Conservation (phyloP, 2,888 invertebrate genomes). For the Craniophora ligustri region DNA sequence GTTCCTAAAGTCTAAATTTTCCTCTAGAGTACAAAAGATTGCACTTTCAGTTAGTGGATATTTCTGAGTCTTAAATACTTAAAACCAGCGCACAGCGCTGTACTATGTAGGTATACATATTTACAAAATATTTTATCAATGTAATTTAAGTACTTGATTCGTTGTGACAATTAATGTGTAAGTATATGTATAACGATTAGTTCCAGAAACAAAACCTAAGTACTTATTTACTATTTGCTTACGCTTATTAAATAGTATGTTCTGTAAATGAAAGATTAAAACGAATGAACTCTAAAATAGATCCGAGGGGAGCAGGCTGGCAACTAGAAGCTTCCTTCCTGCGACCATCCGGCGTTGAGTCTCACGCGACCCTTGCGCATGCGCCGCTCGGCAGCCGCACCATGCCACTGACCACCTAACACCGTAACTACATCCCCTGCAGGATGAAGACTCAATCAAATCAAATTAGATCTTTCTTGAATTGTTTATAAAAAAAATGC, state of each 20-base stretch:
- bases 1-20: too few species aligned
- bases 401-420: slow-evolving; percentile 64
- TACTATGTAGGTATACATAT: too few species aligned
- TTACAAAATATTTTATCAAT: too few species aligned
- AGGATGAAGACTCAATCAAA: slow-evolving; percentile 37
- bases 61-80: too few species aligned
- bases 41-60: too few species aligned
- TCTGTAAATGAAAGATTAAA: slow-evolving; percentile 76
- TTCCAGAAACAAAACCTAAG: slow-evolving; percentile 3
- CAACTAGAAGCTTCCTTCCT: slow-evolving; percentile 89
- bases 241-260: slow-evolving; percentile 61
- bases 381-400: slow-evolving; percentile 51
- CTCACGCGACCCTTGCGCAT: slow-evolving; percentile 80
- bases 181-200: background rate
- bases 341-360: slow-evolving; percentile 84
- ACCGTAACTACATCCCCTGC: slow-evolving; percentile 35
- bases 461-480: slow-evolving; percentile 11
- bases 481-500: background rate
- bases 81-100: too few species aligned
- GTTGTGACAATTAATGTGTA: too few species aligned
- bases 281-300: slow-evolving; percentile 86
- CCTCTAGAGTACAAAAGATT: too few species aligned
- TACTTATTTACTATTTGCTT: too few species aligned
- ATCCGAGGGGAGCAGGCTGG: slow-evolving; percentile 83
- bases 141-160: too few species aligned